Evolutionary conservation across 2,113 vertebrate species (phyloP).

Genomic region (Cygnus buccinator): DNA sequence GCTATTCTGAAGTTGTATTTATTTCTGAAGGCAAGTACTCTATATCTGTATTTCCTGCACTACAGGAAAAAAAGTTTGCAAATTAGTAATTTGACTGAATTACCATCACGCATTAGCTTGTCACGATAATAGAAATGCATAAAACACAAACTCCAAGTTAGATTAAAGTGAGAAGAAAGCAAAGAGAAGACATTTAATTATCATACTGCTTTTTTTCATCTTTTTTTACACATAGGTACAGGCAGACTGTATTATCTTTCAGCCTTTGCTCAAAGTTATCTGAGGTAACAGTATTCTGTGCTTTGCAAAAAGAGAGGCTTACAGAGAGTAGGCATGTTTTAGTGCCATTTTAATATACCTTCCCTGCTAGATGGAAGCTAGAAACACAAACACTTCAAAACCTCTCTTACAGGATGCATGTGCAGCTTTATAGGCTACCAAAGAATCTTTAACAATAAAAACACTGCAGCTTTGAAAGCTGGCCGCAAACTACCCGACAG

Average conservation of each 20-base stretch:
- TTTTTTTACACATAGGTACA: not conserved
- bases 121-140: rapidly evolving
- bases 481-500: not conserved
- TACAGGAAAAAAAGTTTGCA: not conserved
- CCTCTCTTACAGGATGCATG: not conserved
- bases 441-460: not conserved
- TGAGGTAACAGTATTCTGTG: not conserved
- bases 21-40: not conserved
- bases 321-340: not conserved
- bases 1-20: not conserved
- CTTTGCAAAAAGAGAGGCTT: not conserved
- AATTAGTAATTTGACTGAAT: not conserved
- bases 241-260: not conserved
- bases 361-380: not conserved
- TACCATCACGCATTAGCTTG: not conserved
- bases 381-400: not conserved
- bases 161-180: rapidly evolving
- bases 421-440: not conserved
- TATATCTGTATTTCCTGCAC: not conserved
- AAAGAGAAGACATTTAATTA: not conserved
- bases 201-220: not conserved
- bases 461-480: not conserved
- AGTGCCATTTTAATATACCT: not conserved
- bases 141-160: not conserved
- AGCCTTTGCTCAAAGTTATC: not conserved